Evolutionary conservation across 2,113 vertebrate species (phyloP), one percentile per base, ranked within the genome.

Genomic region (Terrapene triunguis): DNA sequence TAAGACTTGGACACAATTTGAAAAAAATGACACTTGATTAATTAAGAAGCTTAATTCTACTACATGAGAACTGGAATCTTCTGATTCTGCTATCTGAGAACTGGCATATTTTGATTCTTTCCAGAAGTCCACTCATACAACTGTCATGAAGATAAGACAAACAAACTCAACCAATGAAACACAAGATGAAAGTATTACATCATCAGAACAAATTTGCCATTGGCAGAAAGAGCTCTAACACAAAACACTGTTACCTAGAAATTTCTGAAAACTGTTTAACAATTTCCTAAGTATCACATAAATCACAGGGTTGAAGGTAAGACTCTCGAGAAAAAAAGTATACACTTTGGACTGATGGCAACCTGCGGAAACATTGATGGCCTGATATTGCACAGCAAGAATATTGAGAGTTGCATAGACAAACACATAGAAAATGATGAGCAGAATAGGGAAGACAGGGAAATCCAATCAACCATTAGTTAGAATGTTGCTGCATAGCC

Each of bases 181-280:
- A 57, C 84, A 96, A 78, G 94, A 95, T 90, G 92, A 96, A 95
- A 95, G 95, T 93, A 95, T 96, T 76, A 42, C 42, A 78, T 78
- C 42, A 78, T 47, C 74, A 78, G 74, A 47, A 27, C 74, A 78
- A 27, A 14, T 29, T 59, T 78, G 22, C 25, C 42, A 7, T 47
- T 78, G 38, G 74, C 74, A 78, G 74, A 25, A 82, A 72, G 65
- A 76, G 47, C 21, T 51, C 10, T 69, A 72, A 80, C 27, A 62
- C 54, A 94, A 50, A 89, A 53, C 6, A n/a, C 0, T 27, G 5
- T 38, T 29, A 47, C 51, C n/a, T 44, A 53, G 90, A 95, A 85
- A 82, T 88, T 62, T 95, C 53, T 44, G 54, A 83, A 47, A 47
- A 54, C 82, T 94, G 13, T 72, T 95, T 86, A 92, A 62, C 21